Percentiles rank a stretch among this genome's conserved stretches.
Evolutionary conservation across 2,113 vertebrate species (phyloP).

Genomic region (Oryzias javanicus): DNA sequence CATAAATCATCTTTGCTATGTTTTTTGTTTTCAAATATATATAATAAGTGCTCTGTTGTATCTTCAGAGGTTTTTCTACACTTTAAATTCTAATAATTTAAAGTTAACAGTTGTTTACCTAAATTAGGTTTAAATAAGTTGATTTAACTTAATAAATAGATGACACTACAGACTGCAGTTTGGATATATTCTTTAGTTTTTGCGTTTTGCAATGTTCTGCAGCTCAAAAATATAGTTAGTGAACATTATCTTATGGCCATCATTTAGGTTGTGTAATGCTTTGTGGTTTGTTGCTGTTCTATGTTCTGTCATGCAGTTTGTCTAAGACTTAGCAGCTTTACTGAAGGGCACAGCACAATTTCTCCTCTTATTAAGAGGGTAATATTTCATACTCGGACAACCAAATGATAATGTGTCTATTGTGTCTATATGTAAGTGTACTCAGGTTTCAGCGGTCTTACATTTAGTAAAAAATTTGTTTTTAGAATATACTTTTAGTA

Average conservation of each 20-base stretch:
- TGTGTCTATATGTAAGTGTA: conserved; percentile 38
- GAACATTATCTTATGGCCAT: conserved; percentile 5
- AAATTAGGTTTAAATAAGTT: too few species aligned
- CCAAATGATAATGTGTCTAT: conserved; percentile 21
- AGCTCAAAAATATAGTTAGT: not conserved
- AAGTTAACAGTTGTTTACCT: too few species aligned
- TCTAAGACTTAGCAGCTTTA: conserved; percentile 20
- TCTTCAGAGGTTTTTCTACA: too few species aligned
- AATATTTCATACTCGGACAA: conserved; percentile 34
- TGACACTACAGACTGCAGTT: too few species aligned
- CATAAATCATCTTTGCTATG: too few species aligned
- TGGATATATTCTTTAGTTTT: not conserved
- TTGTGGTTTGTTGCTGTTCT: conserved; percentile 13
- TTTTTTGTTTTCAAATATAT: too few species aligned
- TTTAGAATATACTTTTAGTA: too few species aligned
- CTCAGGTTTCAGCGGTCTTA: conserved; percentile 40
- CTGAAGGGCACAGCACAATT: conserved; percentile 24
- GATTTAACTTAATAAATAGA: too few species aligned
- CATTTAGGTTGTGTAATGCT: conserved; percentile 15
- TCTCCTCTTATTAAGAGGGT: conserved; percentile 23
- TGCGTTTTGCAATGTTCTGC: not conserved
- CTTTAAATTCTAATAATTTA: too few species aligned
- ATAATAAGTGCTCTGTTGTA: too few species aligned
- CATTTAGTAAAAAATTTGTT: conserved; percentile 10
- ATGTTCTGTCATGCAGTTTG: conserved; percentile 16